These are phyloP conservation scores for Trissonchulus latispiculum DNA, from an alignment of 2,888 invertebrate species.

Conservation along the genomic window DNA sequence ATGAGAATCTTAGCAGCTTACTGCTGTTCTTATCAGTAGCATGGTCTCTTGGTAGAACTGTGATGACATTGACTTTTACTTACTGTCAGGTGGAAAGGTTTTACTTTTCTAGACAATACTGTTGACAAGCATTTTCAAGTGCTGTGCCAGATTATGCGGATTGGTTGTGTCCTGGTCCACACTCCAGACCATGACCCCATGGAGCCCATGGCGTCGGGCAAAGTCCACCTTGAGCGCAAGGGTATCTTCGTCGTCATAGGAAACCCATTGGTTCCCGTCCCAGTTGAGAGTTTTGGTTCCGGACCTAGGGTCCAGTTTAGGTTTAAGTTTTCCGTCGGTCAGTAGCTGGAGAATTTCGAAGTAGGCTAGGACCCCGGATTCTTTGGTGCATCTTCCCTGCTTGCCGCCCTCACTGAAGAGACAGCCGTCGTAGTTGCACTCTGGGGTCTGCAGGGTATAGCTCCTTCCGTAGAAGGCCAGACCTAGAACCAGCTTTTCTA, in stretches of 20 bases:
- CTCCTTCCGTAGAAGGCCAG: not conserved
- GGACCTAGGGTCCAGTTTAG: not conserved
- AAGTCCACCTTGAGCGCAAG: not conserved
- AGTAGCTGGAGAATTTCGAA: not conserved
- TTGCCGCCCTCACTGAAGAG: not conserved
- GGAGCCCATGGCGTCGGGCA: not conserved
- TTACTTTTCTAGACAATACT: too few relatives aligned
- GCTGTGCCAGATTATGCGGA: too few relatives aligned
- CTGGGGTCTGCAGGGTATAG: not conserved
- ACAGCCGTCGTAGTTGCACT: not conserved
- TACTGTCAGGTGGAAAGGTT: too few relatives aligned
- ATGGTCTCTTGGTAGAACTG: too few relatives aligned
- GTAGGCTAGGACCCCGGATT: not conserved
- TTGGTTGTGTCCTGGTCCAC: not conserved
- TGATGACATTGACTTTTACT: too few relatives aligned
- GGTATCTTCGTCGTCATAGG: not conserved
- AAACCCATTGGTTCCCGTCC: not conserved
- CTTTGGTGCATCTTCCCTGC: not conserved
- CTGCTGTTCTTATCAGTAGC: too few relatives aligned
- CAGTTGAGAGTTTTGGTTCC: not conserved
- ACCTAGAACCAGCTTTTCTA: not conserved
- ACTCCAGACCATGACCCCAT: not conserved
- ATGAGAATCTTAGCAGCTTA: too few relatives aligned
- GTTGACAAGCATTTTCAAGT: too few relatives aligned
- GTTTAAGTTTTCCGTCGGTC: not conserved